Evolutionary conservation across 2,888 invertebrate genomes (phyloP), one percentile per base, ranked within the genome.

Genomic region (Pristionchus mayeri): DNA sequence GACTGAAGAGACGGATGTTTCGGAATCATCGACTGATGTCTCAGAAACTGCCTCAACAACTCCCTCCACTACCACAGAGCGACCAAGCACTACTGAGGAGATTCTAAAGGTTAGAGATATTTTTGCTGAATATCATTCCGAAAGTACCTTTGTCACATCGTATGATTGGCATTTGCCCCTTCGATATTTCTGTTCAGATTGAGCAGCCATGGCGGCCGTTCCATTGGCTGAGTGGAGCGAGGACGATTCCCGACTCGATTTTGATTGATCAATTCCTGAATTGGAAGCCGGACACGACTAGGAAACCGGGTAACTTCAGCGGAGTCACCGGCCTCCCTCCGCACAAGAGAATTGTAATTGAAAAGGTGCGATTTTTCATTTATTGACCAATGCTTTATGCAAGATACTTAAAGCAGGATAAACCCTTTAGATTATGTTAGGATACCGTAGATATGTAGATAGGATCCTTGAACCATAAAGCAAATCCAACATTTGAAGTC

Each of bases 171-270:
- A n/a, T 13, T 44, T 13, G 13, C 44, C 13, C 13, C 6, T 44
- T 44, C 13, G 44, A 44, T 44, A 44, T 44, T 18, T 21, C 54
- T 24, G 6, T 34, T 63, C 18, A 63, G 63, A 71, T 71, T 24
- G 71, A 21, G 4, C 50, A 76, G 21, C 80, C 80, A 2, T 82
- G 81, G 81, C 24, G 63, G 0, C 81, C 81, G 1, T 48, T 60
- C 27, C 81, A 82, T 37, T 82, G 81, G 81, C 30, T 82, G 3
- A 48, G 63, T 18, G 81, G 81, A 9, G 81, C 81, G 16, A 37
- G 81, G 16, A 50, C 81, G n/a, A 82, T 82, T 30, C 81, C 81
- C 11, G 81, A 82, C 30, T 63, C 81, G 18, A 82, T 82, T 48
- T 48, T 82, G 2, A 63, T 82, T 16, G 81, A 82, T 13, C 37